phyloP scores from a whole-genome alignment of 2,888 invertebrate species.

The Atrina japonica region DNA sequence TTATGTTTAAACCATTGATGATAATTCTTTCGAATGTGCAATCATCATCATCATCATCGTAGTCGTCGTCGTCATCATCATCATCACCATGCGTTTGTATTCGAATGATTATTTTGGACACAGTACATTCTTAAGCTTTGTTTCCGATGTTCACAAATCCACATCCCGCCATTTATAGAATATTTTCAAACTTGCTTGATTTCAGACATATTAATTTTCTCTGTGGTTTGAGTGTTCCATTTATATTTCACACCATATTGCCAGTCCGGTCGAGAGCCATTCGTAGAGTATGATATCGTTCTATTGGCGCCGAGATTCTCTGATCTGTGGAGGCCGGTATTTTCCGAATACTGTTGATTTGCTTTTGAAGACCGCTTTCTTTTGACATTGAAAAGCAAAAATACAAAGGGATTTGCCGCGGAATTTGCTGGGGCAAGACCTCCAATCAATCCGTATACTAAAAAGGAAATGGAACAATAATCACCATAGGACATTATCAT shows the following conservation, averaged over 20 bases:
- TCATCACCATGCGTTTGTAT: too few species aligned
- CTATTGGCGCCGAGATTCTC: conserved; percentile 3
- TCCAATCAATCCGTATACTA: conserved; percentile 72
- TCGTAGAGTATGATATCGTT: neutral
- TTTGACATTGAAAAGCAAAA: conserved; percentile 77
- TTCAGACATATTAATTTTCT: neutral
- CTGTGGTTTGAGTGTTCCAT: neutral
- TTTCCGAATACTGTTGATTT: conserved; percentile 29
- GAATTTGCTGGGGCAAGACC: conserved; percentile 79
- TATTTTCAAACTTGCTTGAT: conserved; percentile 1
- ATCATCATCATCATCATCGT: too few species aligned
- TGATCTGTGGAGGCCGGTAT: too few species aligned
- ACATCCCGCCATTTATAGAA: too few species aligned
- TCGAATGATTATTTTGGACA: too few species aligned
- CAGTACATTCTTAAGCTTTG: too few species aligned
- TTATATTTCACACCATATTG: neutral
- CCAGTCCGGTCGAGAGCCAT: neutral
- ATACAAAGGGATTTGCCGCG: conserved; percentile 78
- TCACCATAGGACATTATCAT: conserved; percentile 78
- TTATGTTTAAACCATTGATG: too few species aligned
- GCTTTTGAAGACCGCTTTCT: conserved; percentile 16
- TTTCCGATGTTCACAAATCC: too few species aligned
- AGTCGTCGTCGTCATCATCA: too few species aligned
- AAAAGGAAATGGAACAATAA: conserved; percentile 57
- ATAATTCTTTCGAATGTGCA: too few species aligned